Base-by-base conservation (phyloP, 2,888 invertebrate species). In the Ectropis crepuscularia region DNA sequence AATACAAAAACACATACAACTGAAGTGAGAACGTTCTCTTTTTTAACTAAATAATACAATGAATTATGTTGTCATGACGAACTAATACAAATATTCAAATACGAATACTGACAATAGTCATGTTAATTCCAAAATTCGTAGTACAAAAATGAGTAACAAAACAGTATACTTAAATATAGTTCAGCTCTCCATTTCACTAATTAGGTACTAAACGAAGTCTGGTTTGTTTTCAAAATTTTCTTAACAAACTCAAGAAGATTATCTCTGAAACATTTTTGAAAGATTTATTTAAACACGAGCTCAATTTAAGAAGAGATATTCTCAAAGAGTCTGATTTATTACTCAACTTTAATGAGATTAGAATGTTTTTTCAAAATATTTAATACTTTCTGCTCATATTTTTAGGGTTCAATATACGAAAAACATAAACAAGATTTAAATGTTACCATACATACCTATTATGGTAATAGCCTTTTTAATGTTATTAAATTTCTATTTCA, bases 261-360 rank as follows among this genome's bases (percentile, higher is more conserved):
- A 57, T 42, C 43, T 49, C 36, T 49, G 36, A 49, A 49, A 57
- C 28, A 57, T 57, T 48, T 49, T 49, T 43, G 12, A 42, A 57
- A 57, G 49, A 57, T 48, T 48, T 57, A 48, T 42, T 16, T 12
- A 9, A 37, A 49, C 41, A 36, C 39, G 12, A 10, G n/a, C 39
- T 49, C 42, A 57, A 57, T 48, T 57, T 57, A 57, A 42, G 50
- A 50, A 43, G 12, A 6, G 49, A 50, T 58, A 45, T 58, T 50
- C 43, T 36, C 50, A 38, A 37, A 57, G 37, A 43, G 16, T 38
- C 11, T 11, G 38, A 58, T 58, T 58, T 58, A 58, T 58, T 58
- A 38, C 38, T 9, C 37, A 58, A 58, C 58, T 58, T 58, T 50
- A 38, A 43, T n/a, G 12, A 42, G 58, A 50, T 50, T 42, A 58